Base-by-base conservation (phyloP, 2,888 invertebrate species). In the Microctonus hyperodae region DNA sequence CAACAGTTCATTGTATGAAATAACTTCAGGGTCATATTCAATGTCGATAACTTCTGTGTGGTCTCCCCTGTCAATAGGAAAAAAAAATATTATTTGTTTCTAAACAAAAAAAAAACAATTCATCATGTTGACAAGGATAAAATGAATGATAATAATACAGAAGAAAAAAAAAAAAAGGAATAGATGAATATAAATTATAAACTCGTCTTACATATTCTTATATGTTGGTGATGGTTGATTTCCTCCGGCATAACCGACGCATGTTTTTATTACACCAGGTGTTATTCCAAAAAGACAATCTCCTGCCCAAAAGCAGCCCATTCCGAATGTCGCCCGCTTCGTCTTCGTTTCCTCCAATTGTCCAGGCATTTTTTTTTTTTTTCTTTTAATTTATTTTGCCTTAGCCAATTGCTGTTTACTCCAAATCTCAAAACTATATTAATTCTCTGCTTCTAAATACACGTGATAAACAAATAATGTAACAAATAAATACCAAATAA, bases 271-370 rank as follows among this genome's bases (percentile, higher is more conserved):
- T 22, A 98, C 93, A 11, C 89, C 89, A 0, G 79, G 85, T 60
- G 88, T 89, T 13, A 88, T 90, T 1, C 96, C 95, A 82, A 92
- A 96, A 64, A 94, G 85, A 1, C 92, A 91, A 82, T 96, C 96
- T 64, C 93, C 92, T 33, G 93, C 93, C 96, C 96, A 96, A 85
- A 96, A 96, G 83, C 96, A 96, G 13, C 94, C 94, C 95, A 96
- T 95, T 11, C 94, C 95, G 83, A 96, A 95, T 0, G 95, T 94
- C 5, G 95, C 96, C 77, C 90, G 91, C 81, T 90, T 88, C 59
- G 88, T 88, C 76, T 88, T 88, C 70, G 90, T 87, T 84, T 91
- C 88, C 78, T 92, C 91, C 20, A 90, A 85, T 55, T 90, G 86
- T 50, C 86, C 82, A 48, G 83, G 81, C 83, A 83, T 83, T 66